These are phyloP conservation scores for Crotalus tigris DNA, from an alignment of 2,113 vertebrate species.

Conservation along the genomic window DNA sequence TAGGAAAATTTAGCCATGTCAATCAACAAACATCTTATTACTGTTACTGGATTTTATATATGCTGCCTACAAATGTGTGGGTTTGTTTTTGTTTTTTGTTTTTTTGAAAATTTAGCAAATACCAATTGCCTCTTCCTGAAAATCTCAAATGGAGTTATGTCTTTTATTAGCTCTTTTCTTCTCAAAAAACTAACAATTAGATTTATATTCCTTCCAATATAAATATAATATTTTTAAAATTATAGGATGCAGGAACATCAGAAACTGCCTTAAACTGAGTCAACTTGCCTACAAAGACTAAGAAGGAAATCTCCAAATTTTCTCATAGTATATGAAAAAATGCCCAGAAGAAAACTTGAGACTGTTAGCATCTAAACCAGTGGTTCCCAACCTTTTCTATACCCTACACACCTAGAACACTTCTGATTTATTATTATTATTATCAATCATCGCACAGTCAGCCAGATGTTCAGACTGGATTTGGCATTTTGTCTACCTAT, in stretches of 20 bases:
- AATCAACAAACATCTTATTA: not conserved
- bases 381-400: too few species aligned
- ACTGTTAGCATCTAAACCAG: not conserved
- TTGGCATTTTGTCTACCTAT: too few species aligned
- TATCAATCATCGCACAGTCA: too few species aligned
- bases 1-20: slow-evolving; percentile 23
- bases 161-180: not conserved
- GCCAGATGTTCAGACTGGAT: too few species aligned
- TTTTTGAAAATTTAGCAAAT: not conserved
- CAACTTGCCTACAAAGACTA: not conserved
- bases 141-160: rapidly evolving
- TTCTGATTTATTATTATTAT: too few species aligned
- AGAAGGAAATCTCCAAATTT: not conserved
- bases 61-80: not conserved
- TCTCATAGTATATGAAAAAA: not conserved
- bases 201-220: not conserved
- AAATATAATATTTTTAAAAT: not conserved
- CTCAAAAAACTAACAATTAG: not conserved
- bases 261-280: not conserved
- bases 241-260: not conserved
- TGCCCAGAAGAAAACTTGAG: not conserved
- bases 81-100: not conserved
- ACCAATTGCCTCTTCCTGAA: not conserved
- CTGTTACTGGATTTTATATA: not conserved
- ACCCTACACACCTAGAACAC: too few species aligned